Base-by-base conservation (phyloP, 2,888 invertebrate species). In the Entomobrya multifasciata region DNA sequence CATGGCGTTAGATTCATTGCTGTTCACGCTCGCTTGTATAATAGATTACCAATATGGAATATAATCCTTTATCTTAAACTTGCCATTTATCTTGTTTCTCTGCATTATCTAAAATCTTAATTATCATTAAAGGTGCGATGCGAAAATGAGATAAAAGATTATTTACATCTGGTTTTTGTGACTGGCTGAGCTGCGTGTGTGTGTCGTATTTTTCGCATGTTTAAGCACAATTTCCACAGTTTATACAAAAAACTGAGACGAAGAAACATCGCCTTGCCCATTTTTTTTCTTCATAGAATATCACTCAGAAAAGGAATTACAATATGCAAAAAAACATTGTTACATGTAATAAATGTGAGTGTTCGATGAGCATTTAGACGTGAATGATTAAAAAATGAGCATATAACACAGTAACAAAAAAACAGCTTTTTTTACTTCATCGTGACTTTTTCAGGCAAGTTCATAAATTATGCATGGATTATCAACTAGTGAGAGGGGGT, bases 391-490 rank as follows among this genome's bases (percentile, higher is more conserved):
- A 62, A 22, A 15, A 62, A 62, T n/a, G n/a, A 62, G n/a, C 62
- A 62, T 25, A 55, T 20, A 8, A 20, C 30, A 30, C 62, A 30
- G 27, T 25, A 15, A 62, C 30, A 62, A 10, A 6, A 11, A 62
- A 62, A 30, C 27, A 36, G 30, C 30, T 30, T 27, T 62, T 62
- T 62, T 62, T 30, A 30, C 10, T 15, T 30, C 30, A 30, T 30
- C 62, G n/a, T 62, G 62, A 49, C 30, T 57, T 76, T 30, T 55
- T 57, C 30, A 76, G 41, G 47, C 79, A 65, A 79, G 67, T 49
- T 79, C 67, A 79, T 79, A 79, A 79, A 79, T 79, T 79, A 79
- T 79, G 79, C 67, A 79, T 79, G 15, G 30, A 65, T 65, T 41
- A 79, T 15, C 30, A 62, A 6, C 15, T 13, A 30, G 30, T n/a